Base-by-base conservation (phyloP, 2,113 vertebrate species). In the Paratilapia polleni region DNA sequence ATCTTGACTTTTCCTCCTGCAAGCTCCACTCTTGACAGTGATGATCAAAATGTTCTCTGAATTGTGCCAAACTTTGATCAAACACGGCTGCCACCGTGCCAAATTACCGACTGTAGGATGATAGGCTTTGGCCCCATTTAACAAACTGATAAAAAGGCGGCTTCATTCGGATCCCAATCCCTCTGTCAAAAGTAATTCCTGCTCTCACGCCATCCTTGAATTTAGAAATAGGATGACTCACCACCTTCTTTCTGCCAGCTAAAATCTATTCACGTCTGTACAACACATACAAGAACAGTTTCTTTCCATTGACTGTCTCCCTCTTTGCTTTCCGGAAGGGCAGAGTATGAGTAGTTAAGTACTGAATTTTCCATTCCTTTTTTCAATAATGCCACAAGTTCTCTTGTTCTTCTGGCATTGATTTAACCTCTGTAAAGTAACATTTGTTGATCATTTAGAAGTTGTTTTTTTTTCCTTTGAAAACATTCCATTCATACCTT, bases 171-270 rank as follows among this genome's bases (percentile, higher is more conserved):
- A 78, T 83, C 79, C 58, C 34, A 74, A 85, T 85, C 74, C 77
- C 77, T 81, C 83, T 77, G 77, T 88, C 79, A 89, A 87, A 89
- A 87, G 56, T 85, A 80, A 88, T 88, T 91, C 68, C 80, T 77
- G 41, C 43, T 34, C 79, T 83, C 54, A 62, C 13, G 81, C 80
- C 66, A 41, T 78, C 77, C 60, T 62, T 87, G 56, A 86, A 88
- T 89, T 77, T 77, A 82, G 70, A 82, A 91, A 77, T 12, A 74
- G 84, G 49, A 79, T 92, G 91, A 87, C 77, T 85, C 87, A 92
- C 61, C 81, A 60, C 34, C 66, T 58, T 83, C 77, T 64, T 80
- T 70, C 68, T 86, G 88, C 58, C 66, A 77, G 38, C 62, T 70
- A 52, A 80, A 86, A 81, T 84, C 80, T 70, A 12, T 76, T 78